These are phyloP conservation scores for Drosophila colorata DNA, from an alignment of 2,888 invertebrate genomes.

Conservation along the genomic window DNA sequence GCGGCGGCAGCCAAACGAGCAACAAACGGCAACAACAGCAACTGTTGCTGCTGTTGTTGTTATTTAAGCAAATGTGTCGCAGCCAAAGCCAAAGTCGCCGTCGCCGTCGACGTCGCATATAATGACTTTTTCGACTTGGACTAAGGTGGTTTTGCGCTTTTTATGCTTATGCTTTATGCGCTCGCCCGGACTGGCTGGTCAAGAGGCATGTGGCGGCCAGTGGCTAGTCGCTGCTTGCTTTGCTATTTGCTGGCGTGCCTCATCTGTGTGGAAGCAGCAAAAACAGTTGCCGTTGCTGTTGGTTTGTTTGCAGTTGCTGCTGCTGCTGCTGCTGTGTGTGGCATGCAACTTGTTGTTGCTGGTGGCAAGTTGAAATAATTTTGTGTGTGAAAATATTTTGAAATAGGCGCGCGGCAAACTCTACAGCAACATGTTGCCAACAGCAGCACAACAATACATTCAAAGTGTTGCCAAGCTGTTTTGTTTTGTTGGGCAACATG, in stretches of 20 bases:
- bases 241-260: constrained; percentile 51
- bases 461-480: not conserved
- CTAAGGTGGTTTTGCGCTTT: constrained; percentile 63
- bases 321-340: constrained; percentile 64
- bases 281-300: constrained; percentile 52
- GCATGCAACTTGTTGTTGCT: constrained; percentile 60
- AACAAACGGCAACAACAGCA: constrained; percentile 53
- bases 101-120: constrained; percentile 60
- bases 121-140: constrained; percentile 75
- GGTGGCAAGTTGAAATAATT: constrained; percentile 77
- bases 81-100: constrained; percentile 76
- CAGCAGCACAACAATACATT: not conserved
- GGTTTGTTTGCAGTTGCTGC: constrained; percentile 34
- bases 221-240: constrained; percentile 35
- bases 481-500: constrained; percentile 32
- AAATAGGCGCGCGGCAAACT: constrained; percentile 30
- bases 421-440: constrained; percentile 52
- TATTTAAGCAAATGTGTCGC: constrained; percentile 81
- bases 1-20: constrained; percentile 60
- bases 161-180: constrained; percentile 83
- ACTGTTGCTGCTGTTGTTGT: constrained; percentile 60
- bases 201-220: constrained; percentile 60
- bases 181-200: constrained; percentile 72
- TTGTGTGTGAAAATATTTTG: constrained; percentile 83
- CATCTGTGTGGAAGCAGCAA: constrained; percentile 51